Percentiles rank a stretch among this genome's conserved stretches.
These are phyloP conservation scores for Pygmarrhopalites habei DNA, from an alignment of 1,140 invertebrate species.

Conservation along the genomic window DNA sequence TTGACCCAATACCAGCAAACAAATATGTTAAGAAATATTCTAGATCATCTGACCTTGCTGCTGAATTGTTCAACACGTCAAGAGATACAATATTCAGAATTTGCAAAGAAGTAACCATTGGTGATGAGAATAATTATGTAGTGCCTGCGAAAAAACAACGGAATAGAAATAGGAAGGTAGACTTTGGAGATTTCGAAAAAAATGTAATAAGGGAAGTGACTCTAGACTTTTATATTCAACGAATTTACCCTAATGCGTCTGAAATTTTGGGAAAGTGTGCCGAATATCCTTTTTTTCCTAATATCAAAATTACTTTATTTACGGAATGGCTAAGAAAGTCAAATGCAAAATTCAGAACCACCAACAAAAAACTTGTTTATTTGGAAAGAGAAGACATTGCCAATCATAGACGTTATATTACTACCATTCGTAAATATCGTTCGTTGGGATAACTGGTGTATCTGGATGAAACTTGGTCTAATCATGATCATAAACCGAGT, in stretches of 20 bases:
- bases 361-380: conserved; percentile 14
- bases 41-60: too few species aligned
- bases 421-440: background rate
- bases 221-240: conserved; percentile 11
- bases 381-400: conserved; percentile 20
- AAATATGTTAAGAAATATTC: too few species aligned
- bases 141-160: too few species aligned
- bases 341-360: conserved; percentile 11
- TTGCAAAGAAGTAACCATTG: too few species aligned
- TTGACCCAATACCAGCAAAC: too few species aligned
- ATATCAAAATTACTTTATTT: background rate
- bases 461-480: conserved; percentile 18
- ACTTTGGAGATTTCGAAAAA: too few species aligned
- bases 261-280: background rate
- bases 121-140: too few species aligned
- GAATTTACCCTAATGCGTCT: conserved; percentile 9
- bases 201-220: conserved; percentile 7
- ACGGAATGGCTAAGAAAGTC: conserved; percentile 8
- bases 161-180: too few species aligned
- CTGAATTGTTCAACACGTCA: too few species aligned
- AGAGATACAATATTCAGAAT: too few species aligned
- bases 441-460: conserved; percentile 5
- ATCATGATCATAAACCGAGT: background rate
- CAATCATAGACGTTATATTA: conserved; percentile 11
- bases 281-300: conserved; percentile 10